Base-by-base conservation (phyloP, 2,888 invertebrate genomes). In the Epirrita christyi region DNA sequence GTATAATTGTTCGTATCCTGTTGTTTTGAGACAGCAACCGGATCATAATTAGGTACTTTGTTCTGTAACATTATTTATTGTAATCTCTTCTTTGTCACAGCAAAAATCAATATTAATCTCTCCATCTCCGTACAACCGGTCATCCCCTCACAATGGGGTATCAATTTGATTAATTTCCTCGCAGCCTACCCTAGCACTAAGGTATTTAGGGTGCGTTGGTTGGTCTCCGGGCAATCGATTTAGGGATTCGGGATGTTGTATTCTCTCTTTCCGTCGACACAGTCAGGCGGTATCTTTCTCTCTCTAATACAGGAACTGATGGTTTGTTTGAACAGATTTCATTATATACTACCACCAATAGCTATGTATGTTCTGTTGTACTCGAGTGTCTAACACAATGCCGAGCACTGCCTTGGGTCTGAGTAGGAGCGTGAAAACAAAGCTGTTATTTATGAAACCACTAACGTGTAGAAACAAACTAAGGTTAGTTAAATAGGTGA, bases 181-280 rank as follows among this genome's bases (percentile, higher is more conserved):
- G 57, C 63, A 70, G 71, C 71, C 82, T 82, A 61, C 85, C 85
- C 83, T 81, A 75, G 61, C 71, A 66, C 73, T 78, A 80, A 80
- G 79, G 75, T 71, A 81, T 83, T 78, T 81, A 80, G 88, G 86
- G 87, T 82, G 85, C 71, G 75, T 64, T 59, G 71, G 61, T 78
- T 75, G 76, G 80, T 71, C 79, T 78, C 73, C 75, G 64, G 79
- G 71, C 84, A 86, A 91, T 90, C 89, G 89, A 90, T 90, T 84
- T 75, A 64, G 71, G 76, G 78, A 86, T 87, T 86, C 82, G 81
- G 88, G 80, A 82, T 81, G 77, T 78, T 63, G 63, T 63, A 74
- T 64, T 61, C 65, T 78, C 86, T 68, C 81, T 76, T 67, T 86
- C 83, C 47, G 81, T 62, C 72, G 56, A 3, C 37, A 59, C 59